A percentile compares a stretch with the other conserved stretches of the same genome.
Evolutionary conservation across 1,140 invertebrate species (phyloP).

Genomic region (Musca vetustissima): DNA sequence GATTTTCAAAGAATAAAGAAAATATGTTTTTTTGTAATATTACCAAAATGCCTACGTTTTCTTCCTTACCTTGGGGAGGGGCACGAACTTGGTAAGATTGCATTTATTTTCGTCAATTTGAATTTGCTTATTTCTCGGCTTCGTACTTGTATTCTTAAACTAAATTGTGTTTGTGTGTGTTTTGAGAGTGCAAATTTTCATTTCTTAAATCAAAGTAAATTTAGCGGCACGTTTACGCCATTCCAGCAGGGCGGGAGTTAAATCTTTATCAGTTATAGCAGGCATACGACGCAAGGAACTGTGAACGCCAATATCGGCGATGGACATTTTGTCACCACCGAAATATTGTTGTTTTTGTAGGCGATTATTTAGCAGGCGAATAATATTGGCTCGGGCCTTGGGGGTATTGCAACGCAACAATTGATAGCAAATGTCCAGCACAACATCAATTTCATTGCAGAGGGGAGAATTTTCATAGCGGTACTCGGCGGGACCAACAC

Average conservation of each 20-base stretch:
- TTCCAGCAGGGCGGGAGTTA: slow-evolving; percentile 44
- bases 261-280: slow-evolving; percentile 44
- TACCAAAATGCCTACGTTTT: no score
- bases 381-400: slow-evolving; percentile 45
- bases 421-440: slow-evolving; percentile 54
- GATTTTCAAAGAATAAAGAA: background rate
- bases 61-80: no score
- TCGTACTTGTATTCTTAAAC: slow-evolving; percentile 1
- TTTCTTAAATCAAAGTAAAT: slow-evolving; percentile 42
- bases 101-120: no score
- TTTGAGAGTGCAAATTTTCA: background rate
- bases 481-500: slow-evolving; percentile 48
- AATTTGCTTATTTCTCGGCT: no score
- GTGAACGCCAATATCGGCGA: slow-evolving; percentile 51
- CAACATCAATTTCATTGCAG: slow-evolving; percentile 51
- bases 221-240: slow-evolving; percentile 49
- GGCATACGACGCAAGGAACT: slow-evolving; percentile 51
- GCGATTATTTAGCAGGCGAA: slow-evolving; percentile 43
- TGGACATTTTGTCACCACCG: slow-evolving; percentile 45
- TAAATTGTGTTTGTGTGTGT: background rate
- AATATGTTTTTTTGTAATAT: background rate
- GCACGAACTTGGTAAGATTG: no score
- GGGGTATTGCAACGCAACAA: slow-evolving; percentile 47
- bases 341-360: slow-evolving; percentile 49
- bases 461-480: slow-evolving; percentile 45